phyloP scores from a whole-genome alignment of 2,797 vertebrate species.

The Pseudochromis fuscus region DNA sequence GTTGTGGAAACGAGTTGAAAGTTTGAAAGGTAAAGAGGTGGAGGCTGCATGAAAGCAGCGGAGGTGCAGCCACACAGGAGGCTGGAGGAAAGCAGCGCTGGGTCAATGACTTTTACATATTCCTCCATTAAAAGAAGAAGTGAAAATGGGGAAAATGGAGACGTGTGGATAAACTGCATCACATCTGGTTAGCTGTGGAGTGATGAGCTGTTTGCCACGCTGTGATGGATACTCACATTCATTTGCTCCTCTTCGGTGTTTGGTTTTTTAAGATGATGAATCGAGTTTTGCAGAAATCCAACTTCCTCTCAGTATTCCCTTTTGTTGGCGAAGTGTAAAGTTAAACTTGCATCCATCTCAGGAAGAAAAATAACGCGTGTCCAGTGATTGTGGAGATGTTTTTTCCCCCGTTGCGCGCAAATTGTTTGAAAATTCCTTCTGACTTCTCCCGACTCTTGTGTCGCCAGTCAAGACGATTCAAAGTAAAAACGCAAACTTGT shows the following conservation, averaged over 20 bases:
- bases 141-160: background rate
- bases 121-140: background rate
- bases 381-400: slow-evolving; percentile 21
- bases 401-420: slow-evolving; percentile 12
- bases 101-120: background rate
- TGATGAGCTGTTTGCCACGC: background rate
- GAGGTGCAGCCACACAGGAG: background rate
- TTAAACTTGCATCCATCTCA: slow-evolving; percentile 82
- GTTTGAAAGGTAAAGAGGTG: background rate
- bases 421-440: slow-evolving; percentile 18
- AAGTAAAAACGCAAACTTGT: slow-evolving; percentile 43
- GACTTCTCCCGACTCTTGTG: background rate
- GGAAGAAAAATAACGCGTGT: slow-evolving; percentile 4
- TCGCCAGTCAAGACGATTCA: background rate
- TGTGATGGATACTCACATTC: slow-evolving; percentile 82
- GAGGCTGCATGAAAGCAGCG: background rate
- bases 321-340: slow-evolving; percentile 30
- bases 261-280: slow-evolving; percentile 26
- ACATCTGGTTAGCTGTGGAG: slow-evolving; percentile 8
- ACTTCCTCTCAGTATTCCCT: slow-evolving; percentile 42
- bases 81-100: too few species aligned
- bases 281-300: slow-evolving; percentile 30
- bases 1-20: slow-evolving; percentile 1
- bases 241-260: slow-evolving; percentile 74
- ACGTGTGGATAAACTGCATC: background rate